Conservation (phyloP, 2,113 vertebrate species). For the Nesogale talazaci region DNA sequence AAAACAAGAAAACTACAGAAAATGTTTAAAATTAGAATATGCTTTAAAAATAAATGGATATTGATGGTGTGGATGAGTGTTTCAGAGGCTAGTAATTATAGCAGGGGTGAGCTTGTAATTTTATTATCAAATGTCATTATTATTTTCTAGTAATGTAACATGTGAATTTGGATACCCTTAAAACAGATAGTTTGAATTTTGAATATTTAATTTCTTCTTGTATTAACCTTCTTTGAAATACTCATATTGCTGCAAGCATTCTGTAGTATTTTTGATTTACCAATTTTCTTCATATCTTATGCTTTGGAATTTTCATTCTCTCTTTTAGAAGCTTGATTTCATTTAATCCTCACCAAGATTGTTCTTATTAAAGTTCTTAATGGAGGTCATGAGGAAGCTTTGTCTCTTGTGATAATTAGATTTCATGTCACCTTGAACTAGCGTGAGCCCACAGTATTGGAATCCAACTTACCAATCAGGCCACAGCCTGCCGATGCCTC, state of each 20-base stretch:
- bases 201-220: neutral
- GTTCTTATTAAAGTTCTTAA: neutral
- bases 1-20: too few species aligned
- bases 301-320: neutral
- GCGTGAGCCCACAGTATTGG: too few species aligned
- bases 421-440: too few species aligned
- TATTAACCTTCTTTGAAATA: neutral
- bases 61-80: too few species aligned
- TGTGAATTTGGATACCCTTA: neutral
- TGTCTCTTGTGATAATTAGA: too few species aligned
- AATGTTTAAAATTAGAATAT: too few species aligned
- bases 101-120: neutral
- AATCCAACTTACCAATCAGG: too few species aligned
- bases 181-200: neutral
- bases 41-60: too few species aligned
- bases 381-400: neutral
- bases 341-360: neutral
- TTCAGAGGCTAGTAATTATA: neutral
- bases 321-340: neutral
- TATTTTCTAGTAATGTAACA: neutral
- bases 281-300: neutral
- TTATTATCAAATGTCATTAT: neutral
- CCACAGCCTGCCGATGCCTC: too few species aligned
- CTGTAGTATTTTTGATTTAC: neutral
- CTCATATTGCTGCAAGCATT: neutral